Percentiles rank a stretch among this genome's conserved stretches.
phyloP scores from a whole-genome alignment of 2,888 invertebrate genomes.

The Harpagoxenus sublaevis region DNA sequence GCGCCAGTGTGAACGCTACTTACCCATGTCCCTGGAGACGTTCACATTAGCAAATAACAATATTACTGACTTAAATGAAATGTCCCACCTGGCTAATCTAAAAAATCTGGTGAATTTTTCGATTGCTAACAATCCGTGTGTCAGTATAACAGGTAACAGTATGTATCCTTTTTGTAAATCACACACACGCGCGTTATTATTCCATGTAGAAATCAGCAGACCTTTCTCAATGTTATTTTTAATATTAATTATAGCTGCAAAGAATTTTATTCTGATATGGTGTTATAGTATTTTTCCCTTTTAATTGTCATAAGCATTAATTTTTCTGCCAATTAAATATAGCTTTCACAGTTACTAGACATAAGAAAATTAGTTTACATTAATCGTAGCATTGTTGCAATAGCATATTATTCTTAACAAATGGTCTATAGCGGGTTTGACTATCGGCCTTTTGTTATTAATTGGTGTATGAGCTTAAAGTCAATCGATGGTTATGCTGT shows the following conservation, averaged over 20 bases:
- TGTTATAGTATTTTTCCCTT: conserved; percentile 7
- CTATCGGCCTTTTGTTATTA: conserved; percentile 96
- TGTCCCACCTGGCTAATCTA: conserved; percentile 93
- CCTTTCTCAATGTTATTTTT: conserved; percentile 35
- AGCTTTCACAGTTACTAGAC: conserved; percentile 61
- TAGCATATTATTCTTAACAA: conserved; percentile 84
- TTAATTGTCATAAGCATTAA: background rate
- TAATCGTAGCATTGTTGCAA: conserved; percentile 64
- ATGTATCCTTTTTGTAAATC: conserved; percentile 90
- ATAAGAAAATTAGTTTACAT: conserved; percentile 43
- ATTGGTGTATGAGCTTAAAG: conserved; percentile 96
- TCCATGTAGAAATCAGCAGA: conserved; percentile 55
- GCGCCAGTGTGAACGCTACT: conserved; percentile 93
- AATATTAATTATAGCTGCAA: conserved; percentile 43
- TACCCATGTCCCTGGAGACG: conserved; percentile 92
- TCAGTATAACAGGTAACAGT: conserved; percentile 92
- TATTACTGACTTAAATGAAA: conserved; percentile 94
- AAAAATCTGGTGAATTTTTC: conserved; percentile 93
- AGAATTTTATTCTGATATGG: conserved; percentile 37
- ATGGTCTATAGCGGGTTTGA: conserved; percentile 92
- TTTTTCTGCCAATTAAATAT: conserved; percentile 40
- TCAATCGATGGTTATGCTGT: conserved; percentile 96
- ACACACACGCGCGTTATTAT: background rate
- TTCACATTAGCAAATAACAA: conserved; percentile 94
- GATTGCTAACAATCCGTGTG: conserved; percentile 95